A percentile compares a stretch with the other conserved stretches of the same genome.
Conservation (phyloP, 2,888 invertebrate genomes). For the Synanthedon myopaeformis region DNA sequence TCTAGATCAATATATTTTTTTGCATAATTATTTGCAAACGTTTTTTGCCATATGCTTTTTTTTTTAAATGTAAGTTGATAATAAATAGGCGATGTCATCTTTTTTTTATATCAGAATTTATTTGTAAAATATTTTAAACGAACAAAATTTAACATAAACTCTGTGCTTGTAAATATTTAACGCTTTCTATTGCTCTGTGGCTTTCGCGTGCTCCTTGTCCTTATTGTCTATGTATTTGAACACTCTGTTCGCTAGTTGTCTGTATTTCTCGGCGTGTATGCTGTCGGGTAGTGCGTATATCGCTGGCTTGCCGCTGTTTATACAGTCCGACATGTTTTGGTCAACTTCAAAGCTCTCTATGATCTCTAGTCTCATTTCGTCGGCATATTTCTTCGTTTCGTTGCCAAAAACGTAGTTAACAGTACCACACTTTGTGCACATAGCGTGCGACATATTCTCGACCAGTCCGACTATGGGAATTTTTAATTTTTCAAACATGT, state of each 20-base stretch:
- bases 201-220: constrained; percentile 33
- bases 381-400: constrained; percentile 71
- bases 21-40: constrained; percentile 2
- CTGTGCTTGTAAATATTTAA: constrained; percentile 11
- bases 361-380: constrained; percentile 74
- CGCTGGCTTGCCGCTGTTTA: constrained; percentile 82
- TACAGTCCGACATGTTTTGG: constrained; percentile 74
- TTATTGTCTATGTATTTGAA: constrained; percentile 53
- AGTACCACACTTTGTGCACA: constrained; percentile 83
- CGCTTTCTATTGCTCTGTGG: constrained; percentile 25
- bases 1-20: constrained; percentile 2
- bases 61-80: constrained; percentile 17
- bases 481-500: constrained; percentile 87
- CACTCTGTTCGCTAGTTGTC: constrained; percentile 53
- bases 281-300: constrained; percentile 75
- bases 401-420: constrained; percentile 80
- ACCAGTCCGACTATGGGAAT: constrained; percentile 89
- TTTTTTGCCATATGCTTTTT: constrained; percentile 16
- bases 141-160: constrained; percentile 31
- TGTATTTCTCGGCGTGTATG: constrained; percentile 56
- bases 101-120: constrained; percentile 23
- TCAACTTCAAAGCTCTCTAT: constrained; percentile 81
- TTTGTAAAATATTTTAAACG: constrained; percentile 37
- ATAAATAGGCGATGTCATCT: constrained; percentile 7
- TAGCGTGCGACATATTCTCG: constrained; percentile 88